Base-by-base conservation (phyloP, 2,797 vertebrate species). In the Epinephelus coioides region DNA sequence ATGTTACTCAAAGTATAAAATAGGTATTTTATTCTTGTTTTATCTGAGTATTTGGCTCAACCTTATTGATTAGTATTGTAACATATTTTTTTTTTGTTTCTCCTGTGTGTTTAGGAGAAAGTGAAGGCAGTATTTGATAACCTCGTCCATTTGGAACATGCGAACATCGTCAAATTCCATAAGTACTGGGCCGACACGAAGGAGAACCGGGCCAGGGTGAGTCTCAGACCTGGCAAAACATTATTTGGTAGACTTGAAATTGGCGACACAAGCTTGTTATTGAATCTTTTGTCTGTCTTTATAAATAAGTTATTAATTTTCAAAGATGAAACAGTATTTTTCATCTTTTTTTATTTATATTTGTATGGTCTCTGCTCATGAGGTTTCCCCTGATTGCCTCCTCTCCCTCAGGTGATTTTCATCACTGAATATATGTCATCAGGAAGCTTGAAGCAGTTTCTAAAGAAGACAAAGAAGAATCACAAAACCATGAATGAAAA, bases 401-500 rank as follows among this genome's bases (percentile, higher is more conserved):
- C 17, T 63, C 44, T 75, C 7, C 44, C 3, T 96, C 83, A 99
- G 98, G 98, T 99, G 47, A 99, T 99, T 93, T 99, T 99, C 93
- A 99, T 99, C 82, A 99, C 98, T 17, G 98, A 99, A 87, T 99
- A 99, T 78, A 99, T 99, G 98, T 99, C 98, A 71, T 99, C 98
- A 27, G 98, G 98, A 71, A 99, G 98, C 90, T 95, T 99, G 85
- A 99, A 99, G 84, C 98, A 99, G 88, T 99, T 99, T 93, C 92
- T 99, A 79, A 99, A 99, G 92, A 99, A 99, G 94, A 99, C 98
- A n/a, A 99, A 99, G 95, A 99, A 99, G 92, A 99, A 99, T 89
- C 98, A 99, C 87, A 99, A 99, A 95, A 97, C 97, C 3, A 99
- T 99, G 98, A 99, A 99, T 92, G 98, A 99, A 93, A 99, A 99